Evolutionary conservation across 2,113 vertebrate species (phyloP).

Genomic region (Trinectes maculatus): DNA sequence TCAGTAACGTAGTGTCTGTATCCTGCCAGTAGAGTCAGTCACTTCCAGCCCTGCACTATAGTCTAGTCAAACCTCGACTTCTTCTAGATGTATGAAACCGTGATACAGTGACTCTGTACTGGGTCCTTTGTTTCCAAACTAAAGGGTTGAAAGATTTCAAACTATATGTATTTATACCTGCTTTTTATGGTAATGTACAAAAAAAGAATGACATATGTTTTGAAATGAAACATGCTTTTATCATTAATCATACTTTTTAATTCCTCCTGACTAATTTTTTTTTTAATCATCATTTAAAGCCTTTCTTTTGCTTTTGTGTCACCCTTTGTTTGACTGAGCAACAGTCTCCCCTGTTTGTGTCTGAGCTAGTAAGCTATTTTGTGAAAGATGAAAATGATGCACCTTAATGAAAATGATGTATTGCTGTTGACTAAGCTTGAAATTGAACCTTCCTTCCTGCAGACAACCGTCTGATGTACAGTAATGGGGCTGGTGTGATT

Average conservation of each 20-base stretch:
- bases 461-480: constrained; percentile 1
- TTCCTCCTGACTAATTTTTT: constrained; percentile 39
- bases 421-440: constrained; percentile 44
- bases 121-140: constrained; percentile 57
- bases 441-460: constrained; percentile 21
- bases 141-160: constrained; percentile 51
- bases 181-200: constrained; percentile 76
- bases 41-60: constrained; percentile 24
- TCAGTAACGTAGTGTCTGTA: not conserved
- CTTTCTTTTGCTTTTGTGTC: constrained; percentile 13
- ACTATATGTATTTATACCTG: constrained; percentile 74
- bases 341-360: constrained; percentile 58
- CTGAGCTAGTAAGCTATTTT: constrained; percentile 54
- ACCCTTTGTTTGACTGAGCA: constrained; percentile 61
- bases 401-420: constrained; percentile 67
- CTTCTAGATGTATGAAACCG: constrained; percentile 48
- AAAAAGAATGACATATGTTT: constrained; percentile 70
- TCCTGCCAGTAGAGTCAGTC: constrained; percentile 13
- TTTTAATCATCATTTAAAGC: constrained; percentile 20
- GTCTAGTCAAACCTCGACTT: constrained; percentile 48
- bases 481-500: constrained; percentile 11
- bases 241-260: constrained; percentile 63
- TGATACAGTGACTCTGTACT: constrained; percentile 39
- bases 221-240: constrained; percentile 69
- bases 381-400: constrained; percentile 68